Evolutionary conservation across 2,113 vertebrate genomes (phyloP).

Genomic region (Thomomys bottae): DNA sequence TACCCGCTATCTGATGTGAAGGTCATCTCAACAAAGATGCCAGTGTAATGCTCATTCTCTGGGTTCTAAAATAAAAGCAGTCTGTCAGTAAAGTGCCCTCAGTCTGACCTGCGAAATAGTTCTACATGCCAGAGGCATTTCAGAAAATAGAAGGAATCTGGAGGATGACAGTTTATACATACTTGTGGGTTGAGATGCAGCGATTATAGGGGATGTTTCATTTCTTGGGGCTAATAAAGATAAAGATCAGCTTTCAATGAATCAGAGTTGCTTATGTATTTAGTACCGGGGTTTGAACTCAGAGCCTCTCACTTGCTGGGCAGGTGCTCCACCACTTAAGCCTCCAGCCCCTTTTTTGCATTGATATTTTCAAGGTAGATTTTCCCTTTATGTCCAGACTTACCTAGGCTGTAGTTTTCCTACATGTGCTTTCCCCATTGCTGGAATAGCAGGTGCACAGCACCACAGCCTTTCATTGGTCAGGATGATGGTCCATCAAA

Average conservation of each 20-base stretch:
- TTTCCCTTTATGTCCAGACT: no score
- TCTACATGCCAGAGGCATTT: slow-evolving; percentile 28
- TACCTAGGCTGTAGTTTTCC: no score
- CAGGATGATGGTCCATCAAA: no score
- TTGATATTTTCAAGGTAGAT: no score
- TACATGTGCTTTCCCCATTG: no score
- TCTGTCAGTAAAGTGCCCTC: background rate
- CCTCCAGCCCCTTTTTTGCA: no score
- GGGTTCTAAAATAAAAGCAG: background rate
- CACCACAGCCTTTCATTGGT: no score
- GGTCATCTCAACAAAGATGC: background rate
- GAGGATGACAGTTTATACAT: background rate
- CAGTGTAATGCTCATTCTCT: background rate
- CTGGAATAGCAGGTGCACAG: no score
- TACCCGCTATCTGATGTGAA: background rate
- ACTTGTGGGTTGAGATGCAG: slow-evolving; percentile 30
- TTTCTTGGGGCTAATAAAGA: slow-evolving; percentile 18
- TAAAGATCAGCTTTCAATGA: background rate
- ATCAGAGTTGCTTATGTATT: background rate
- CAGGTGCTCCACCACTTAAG: no score
- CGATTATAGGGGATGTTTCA: background rate
- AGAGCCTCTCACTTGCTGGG: no score
- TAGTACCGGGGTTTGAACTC: no score
- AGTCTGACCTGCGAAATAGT: slow-evolving; percentile 46
- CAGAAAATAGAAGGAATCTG: slow-evolving; percentile 44